These are phyloP conservation scores for Drosophila lacicola DNA, from an alignment of 2,888 invertebrate genomes.

Conservation along the genomic window DNA sequence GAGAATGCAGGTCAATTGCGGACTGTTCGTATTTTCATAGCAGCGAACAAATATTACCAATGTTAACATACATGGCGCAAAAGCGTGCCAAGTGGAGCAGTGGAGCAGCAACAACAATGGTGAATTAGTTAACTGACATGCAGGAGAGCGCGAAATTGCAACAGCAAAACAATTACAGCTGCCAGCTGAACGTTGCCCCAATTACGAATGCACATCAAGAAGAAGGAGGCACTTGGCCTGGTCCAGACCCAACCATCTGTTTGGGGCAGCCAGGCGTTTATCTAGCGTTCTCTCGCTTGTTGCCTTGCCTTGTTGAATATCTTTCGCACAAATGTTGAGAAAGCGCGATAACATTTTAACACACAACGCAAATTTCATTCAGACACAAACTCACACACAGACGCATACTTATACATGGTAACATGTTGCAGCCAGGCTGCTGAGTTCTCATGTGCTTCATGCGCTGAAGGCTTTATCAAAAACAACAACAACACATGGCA, in stretches of 20 bases:
- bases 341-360: conserved; percentile 78
- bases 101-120: conserved; percentile 27
- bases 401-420: conserved; percentile 11
- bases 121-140: conserved; percentile 37
- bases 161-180: conserved; percentile 74
- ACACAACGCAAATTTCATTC: conserved; percentile 69
- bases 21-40: conserved; percentile 28
- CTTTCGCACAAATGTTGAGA: conserved; percentile 63
- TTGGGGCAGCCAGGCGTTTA: conserved; percentile 22
- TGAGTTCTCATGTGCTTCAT: conserved; percentile 33
- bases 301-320: conserved; percentile 60
- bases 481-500: conserved; percentile 16
- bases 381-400: conserved; percentile 20
- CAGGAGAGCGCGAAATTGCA: conserved; percentile 51
- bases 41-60: conserved; percentile 48
- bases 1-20: conserved; percentile 65
- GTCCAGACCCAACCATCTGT: conserved; percentile 22
- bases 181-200: conserved; percentile 64
- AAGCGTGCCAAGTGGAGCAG: conserved; percentile 49
- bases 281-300: conserved; percentile 9
- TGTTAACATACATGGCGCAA: conserved; percentile 24
- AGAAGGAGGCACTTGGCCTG: conserved; percentile 26
- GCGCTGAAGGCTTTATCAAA: conserved; percentile 34
- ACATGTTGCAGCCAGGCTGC: conserved; percentile 33
- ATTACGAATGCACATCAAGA: conserved; percentile 57